A percentile compares a stretch with the other conserved stretches of the same genome.
phyloP scores from a whole-genome alignment of 2,113 vertebrate species.

The crab-eating macaque (Macaca fascicularis) region DNA sequence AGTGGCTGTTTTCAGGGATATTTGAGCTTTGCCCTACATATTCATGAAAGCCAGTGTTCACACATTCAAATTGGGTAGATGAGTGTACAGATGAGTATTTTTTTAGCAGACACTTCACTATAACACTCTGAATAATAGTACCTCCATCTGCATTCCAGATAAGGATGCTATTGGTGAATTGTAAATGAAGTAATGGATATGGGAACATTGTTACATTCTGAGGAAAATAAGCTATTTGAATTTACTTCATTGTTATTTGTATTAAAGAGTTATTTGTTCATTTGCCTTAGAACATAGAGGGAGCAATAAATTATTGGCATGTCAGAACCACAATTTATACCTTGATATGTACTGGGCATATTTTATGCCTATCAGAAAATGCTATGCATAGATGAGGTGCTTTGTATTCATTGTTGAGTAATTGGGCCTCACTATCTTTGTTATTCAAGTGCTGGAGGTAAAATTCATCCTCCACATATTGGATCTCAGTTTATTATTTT shows the following conservation, averaged over 20 bases:
- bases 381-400: neutral
- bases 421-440: neutral
- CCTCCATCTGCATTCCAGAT: neutral
- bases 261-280: slow-evolving; percentile 11
- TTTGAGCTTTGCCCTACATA: slow-evolving; percentile 65
- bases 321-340: neutral
- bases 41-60: slow-evolving; percentile 48
- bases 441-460: neutral
- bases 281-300: neutral
- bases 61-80: slow-evolving; percentile 29
- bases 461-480: neutral
- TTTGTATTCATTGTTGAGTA: neutral
- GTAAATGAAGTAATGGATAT: slow-evolving; percentile 18
- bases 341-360: neutral
- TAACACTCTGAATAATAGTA: neutral
- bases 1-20: slow-evolving; percentile 50
- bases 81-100: neutral
- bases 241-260: neutral
- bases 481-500: neutral
- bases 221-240: neutral
- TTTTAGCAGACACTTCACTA: neutral
- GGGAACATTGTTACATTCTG: neutral
- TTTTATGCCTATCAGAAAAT: neutral
- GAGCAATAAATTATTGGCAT: neutral
- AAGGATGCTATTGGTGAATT: neutral